Evolutionary conservation across 2,888 invertebrate genomes (phyloP).

Genomic region (Sericinus montela): DNA sequence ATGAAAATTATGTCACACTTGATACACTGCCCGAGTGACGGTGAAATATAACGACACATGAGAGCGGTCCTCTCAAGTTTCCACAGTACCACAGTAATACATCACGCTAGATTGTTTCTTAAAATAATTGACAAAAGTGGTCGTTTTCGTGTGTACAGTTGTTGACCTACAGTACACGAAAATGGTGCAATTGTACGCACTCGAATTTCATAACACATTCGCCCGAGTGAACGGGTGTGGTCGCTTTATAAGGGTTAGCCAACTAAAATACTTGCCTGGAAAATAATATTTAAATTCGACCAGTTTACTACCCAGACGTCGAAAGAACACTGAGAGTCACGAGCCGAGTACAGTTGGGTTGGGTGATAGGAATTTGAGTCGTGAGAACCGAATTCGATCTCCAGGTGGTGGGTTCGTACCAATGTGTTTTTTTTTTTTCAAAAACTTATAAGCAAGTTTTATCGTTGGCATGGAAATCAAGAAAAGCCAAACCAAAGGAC

Average conservation of each 20-base stretch:
- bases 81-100: not conserved
- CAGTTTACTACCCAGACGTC: not conserved
- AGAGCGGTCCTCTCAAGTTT: slow-evolving; percentile 1
- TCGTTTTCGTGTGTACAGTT: not conserved
- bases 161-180: not conserved
- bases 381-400: too few relatives aligned
- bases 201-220: slow-evolving; percentile 10
- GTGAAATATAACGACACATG: slow-evolving; percentile 10
- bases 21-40: slow-evolving; percentile 8
- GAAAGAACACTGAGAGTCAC: too few relatives aligned
- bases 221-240: slow-evolving; percentile 14
- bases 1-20: slow-evolving; percentile 19
- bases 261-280: slow-evolving; percentile 12
- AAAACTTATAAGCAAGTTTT: too few relatives aligned
- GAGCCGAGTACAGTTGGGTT: too few relatives aligned
- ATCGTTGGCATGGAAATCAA: too few relatives aligned
- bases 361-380: too few relatives aligned
- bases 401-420: too few relatives aligned
- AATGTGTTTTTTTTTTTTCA: too few relatives aligned
- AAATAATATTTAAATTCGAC: slow-evolving; percentile 16
- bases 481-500: too few relatives aligned
- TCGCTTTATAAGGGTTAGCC: slow-evolving; percentile 10
- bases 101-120: not conserved
- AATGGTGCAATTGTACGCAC: not conserved
- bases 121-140: not conserved